Conservation (phyloP, 2,888 invertebrate genomes). For the Dascillus cervinus region DNA sequence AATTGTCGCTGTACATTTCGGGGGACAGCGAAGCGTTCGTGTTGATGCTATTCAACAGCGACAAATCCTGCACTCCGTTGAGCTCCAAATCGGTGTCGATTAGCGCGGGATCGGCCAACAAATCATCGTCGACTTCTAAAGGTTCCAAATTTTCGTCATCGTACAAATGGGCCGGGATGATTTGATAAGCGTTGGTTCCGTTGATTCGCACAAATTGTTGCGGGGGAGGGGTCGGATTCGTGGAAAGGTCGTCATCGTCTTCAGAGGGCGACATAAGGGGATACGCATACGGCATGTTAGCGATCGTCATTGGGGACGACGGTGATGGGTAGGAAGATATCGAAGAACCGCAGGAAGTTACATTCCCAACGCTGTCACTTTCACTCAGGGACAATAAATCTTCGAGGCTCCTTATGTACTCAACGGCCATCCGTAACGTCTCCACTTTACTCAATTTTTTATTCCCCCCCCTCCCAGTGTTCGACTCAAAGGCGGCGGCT, state of each 20-base stretch:
- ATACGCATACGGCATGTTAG: constrained; percentile 25
- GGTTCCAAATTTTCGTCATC: constrained; percentile 51
- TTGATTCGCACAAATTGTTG: constrained; percentile 54
- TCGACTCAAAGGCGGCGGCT: constrained; percentile 58
- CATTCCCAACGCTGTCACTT: constrained; percentile 8
- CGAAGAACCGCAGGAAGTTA: constrained; percentile 5
- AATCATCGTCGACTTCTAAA: constrained; percentile 40
- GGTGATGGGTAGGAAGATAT: constrained; percentile 15
- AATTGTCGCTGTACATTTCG: constrained; percentile 39
- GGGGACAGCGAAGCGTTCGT: constrained; percentile 34
- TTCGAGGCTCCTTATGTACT: constrained; percentile 79
- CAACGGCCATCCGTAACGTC: constrained; percentile 83
- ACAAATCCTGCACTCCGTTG: constrained; percentile 46
- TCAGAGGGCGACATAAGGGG: constrained; percentile 43
- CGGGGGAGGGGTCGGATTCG: constrained; percentile 43
- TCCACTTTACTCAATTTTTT: constrained; percentile 85
- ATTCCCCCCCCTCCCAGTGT: constrained; percentile 57
- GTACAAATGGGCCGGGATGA: constrained; percentile 51
- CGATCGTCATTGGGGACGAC: constrained; percentile 43
- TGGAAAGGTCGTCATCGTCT: constrained; percentile 42
- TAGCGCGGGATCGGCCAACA: constrained; percentile 42
- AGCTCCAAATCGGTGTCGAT: constrained; percentile 48
- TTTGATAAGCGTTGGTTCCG: constrained; percentile 54
- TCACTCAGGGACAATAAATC: constrained; percentile 63
- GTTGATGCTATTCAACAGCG: constrained; percentile 42